A percentile compares a stretch with the other conserved stretches of the same genome.
These are phyloP conservation scores for Stictonetta naevosa DNA, from an alignment of 2,113 vertebrate genomes.

Conservation along the genomic window DNA sequence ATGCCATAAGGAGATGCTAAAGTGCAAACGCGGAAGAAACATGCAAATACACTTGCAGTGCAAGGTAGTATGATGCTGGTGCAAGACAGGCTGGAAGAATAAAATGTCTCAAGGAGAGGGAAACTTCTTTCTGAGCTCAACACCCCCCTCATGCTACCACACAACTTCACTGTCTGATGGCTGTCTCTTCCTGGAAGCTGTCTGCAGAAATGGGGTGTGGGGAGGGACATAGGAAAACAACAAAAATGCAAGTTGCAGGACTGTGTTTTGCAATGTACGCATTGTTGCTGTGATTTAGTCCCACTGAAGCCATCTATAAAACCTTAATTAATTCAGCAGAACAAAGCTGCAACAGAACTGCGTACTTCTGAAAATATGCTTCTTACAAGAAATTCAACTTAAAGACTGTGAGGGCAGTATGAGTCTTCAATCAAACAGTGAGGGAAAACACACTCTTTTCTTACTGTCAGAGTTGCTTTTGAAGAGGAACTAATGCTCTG, in stretches of 20 bases:
- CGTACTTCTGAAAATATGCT: background rate
- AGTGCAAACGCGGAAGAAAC: background rate
- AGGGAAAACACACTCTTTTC: background rate
- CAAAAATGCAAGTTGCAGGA: background rate
- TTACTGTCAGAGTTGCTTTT: background rate
- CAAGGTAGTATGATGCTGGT: background rate
- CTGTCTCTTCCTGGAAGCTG: background rate
- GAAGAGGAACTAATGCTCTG: background rate
- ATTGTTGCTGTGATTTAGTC: background rate
- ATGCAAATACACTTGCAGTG: background rate
- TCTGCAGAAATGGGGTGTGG: background rate
- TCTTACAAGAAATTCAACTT: background rate
- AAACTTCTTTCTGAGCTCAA: background rate
- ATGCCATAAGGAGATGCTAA: background rate
- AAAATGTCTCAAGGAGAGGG: background rate
- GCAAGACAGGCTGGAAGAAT: background rate
- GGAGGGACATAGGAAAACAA: background rate
- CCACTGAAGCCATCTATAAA: background rate
- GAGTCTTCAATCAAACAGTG: background rate
- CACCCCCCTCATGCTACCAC: background rate
- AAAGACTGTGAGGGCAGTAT: background rate
- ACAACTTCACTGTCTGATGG: background rate
- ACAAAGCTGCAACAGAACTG: background rate
- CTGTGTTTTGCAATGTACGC: background rate
- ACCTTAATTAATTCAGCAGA: background rate